phyloP scores from a whole-genome alignment of 2,113 vertebrate species.

The Oryzias javanicus region DNA sequence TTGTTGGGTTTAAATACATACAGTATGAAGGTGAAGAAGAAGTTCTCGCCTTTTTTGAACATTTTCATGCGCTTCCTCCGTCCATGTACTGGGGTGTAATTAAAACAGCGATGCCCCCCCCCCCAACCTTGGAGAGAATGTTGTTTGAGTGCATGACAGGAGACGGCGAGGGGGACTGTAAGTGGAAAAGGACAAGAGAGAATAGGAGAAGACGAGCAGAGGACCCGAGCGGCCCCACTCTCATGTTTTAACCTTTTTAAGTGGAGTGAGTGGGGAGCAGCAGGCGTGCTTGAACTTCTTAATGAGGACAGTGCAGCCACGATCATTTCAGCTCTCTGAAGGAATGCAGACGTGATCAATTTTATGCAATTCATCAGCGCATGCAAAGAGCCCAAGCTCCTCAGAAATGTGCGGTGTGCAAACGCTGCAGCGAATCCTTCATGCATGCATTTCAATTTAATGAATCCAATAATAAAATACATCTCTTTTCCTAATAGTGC shows the following conservation, averaged over 20 bases:
- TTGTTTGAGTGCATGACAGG: slow-evolving; percentile 11
- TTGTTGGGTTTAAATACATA: not conserved
- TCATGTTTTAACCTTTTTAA: slow-evolving; percentile 59
- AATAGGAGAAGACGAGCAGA: slow-evolving; percentile 36
- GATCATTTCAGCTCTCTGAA: slow-evolving; percentile 54
- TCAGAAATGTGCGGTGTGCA: slow-evolving; percentile 9
- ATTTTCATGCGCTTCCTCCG: slow-evolving; percentile 51
- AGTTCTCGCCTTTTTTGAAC: not conserved
- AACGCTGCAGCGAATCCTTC: not conserved
- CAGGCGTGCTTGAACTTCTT: slow-evolving; percentile 35
- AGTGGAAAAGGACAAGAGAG: slow-evolving; percentile 40
- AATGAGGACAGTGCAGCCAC: slow-evolving; percentile 46
- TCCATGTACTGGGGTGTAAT: slow-evolving; percentile 58
- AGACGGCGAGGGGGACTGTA: slow-evolving; percentile 19
- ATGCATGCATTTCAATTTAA: too few species aligned
- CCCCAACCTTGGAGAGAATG: slow-evolving; percentile 16
- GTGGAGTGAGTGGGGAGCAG: slow-evolving; percentile 37
- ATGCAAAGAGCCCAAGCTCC: slow-evolving; percentile 1
- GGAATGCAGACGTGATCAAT: slow-evolving; percentile 36
- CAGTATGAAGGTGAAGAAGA: slow-evolving; percentile 11
- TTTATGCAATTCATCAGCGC: slow-evolving; percentile 33
- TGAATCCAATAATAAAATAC: too few species aligned
- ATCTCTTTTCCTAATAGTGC: too few species aligned
- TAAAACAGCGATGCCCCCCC: slow-evolving; percentile 37
- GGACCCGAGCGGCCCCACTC: slow-evolving; percentile 40